Conservation (phyloP, 2,888 invertebrate species). For the Serrognathus titanus region DNA sequence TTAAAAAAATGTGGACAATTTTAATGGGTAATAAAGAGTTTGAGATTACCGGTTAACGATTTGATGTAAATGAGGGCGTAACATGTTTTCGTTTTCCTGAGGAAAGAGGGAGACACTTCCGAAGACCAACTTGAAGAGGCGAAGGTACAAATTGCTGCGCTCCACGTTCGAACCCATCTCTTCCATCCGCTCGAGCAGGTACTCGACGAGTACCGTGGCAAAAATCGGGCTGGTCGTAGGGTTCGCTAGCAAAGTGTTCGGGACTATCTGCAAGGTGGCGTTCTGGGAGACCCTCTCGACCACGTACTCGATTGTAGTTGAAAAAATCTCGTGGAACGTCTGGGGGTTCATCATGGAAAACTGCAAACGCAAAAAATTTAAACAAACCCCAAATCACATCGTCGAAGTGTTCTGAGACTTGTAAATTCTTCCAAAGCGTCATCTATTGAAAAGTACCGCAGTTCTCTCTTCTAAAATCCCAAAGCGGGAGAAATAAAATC, state of each 20-base stretch:
- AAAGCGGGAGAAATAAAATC: too few relatives aligned
- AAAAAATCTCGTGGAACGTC: conserved; percentile 95
- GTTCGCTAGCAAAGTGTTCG: conserved; percentile 91
- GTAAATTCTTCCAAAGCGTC: too few relatives aligned
- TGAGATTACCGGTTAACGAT: conserved; percentile 74
- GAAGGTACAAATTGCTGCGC: conserved; percentile 86
- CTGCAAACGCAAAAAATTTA: conserved; percentile 48
- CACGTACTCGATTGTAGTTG: conserved; percentile 91
- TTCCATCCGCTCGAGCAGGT: conserved; percentile 89
- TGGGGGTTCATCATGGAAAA: conserved; percentile 95
- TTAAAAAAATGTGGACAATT: not conserved
- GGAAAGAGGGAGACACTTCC: conserved; percentile 95
- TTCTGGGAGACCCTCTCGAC: conserved; percentile 94
- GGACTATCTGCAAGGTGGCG: conserved; percentile 88
- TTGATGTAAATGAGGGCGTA: conserved; percentile 93
- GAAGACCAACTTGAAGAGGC: conserved; percentile 95
- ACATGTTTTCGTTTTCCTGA: conserved; percentile 95
- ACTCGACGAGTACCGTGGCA: conserved; percentile 93
- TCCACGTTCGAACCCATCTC: conserved; percentile 96
- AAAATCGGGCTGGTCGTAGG: conserved; percentile 92
- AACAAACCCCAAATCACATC: conserved; percentile 57
- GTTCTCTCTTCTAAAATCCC: too few relatives aligned
- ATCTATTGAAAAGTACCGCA: too few relatives aligned
- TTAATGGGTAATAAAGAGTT: conserved; percentile 5
- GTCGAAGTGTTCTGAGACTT: conserved; percentile 94